phyloP scores from a whole-genome alignment of 2,888 invertebrate genomes.

The Willowsia nigromaculata region DNA sequence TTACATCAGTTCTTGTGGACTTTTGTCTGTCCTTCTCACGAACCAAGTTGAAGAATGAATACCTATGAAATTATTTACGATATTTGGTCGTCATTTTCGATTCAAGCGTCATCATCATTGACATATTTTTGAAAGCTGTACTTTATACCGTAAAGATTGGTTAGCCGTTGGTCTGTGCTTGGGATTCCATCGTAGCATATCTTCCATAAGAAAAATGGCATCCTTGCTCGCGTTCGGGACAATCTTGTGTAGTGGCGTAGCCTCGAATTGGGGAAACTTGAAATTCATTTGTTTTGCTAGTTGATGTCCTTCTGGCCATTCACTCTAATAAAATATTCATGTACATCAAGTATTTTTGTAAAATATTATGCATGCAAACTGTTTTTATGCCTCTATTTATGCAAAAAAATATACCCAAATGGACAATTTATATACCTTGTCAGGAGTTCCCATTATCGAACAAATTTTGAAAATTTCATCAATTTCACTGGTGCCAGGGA shows the following conservation, averaged over 20 bases:
- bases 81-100: not conserved
- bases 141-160: slow-evolving; percentile 87
- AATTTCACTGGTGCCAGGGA: slow-evolving; percentile 97
- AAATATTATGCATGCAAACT: too few species aligned
- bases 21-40: slow-evolving; percentile 70
- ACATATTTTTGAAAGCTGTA: not conserved
- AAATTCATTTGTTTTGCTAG: slow-evolving; percentile 96
- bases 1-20: slow-evolving; percentile 71
- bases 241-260: slow-evolving; percentile 89
- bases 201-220: slow-evolving; percentile 90
- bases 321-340: slow-evolving; percentile 79
- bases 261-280: slow-evolving; percentile 93
- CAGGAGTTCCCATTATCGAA: slow-evolving; percentile 95
- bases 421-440: slow-evolving; percentile 83
- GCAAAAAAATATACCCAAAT: not conserved
- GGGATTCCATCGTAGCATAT: slow-evolving; percentile 95
- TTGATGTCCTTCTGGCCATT: slow-evolving; percentile 97
- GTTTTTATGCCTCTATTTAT: too few species aligned
- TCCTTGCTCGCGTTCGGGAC: slow-evolving; percentile 91
- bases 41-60: slow-evolving; percentile 77
- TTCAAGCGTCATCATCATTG: not conserved
- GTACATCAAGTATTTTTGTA: not conserved
- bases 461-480: slow-evolving; percentile 98
- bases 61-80: slow-evolving; percentile 59
- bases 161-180: slow-evolving; percentile 94